Percentiles rank a stretch among this genome's conserved stretches.
phyloP scores from a whole-genome alignment of 2,113 vertebrate genomes.

The Cyprinodon tularosa region DNA sequence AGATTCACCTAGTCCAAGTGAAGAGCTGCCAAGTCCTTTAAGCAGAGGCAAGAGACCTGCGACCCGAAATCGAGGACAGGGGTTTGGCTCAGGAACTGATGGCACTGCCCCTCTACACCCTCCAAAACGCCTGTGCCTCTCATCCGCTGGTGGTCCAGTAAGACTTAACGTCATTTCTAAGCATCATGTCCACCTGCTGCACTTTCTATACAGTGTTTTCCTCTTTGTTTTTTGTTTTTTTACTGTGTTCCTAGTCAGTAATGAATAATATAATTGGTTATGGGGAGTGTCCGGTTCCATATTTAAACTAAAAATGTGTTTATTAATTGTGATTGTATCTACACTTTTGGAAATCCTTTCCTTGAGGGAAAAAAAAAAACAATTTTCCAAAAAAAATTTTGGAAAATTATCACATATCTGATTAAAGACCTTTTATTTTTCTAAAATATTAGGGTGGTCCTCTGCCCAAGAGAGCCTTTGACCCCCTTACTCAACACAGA shows the following conservation, averaged over 20 bases:
- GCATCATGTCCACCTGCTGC: neutral
- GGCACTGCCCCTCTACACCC: conserved; percentile 81
- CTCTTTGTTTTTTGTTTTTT: neutral
- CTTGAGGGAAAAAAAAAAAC: no score
- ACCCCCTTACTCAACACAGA: conserved; percentile 91
- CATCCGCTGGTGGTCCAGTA: conserved; percentile 85
- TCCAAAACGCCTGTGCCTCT: conserved; percentile 87
- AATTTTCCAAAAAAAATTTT: no score
- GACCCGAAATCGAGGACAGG: conserved; percentile 87
- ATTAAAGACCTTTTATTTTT: no score
- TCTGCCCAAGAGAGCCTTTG: conserved; percentile 82
- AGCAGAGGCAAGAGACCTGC: conserved; percentile 84
- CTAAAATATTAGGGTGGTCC: conserved; percentile 78
- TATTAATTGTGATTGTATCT: no score
- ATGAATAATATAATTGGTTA: neutral
- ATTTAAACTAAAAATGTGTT: neutral
- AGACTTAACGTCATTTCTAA: conserved; percentile 51
- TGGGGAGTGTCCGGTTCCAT: neutral
- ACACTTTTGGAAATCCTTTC: no score
- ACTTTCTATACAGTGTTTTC: no score
- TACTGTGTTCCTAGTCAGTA: neutral
- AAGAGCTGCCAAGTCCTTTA: conserved; percentile 80
- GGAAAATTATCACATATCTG: no score
- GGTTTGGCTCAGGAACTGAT: conserved; percentile 70
- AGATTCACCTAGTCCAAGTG: conserved; percentile 83